Base-by-base conservation (phyloP, 2,888 invertebrate species). In the Dryococelus australis region DNA sequence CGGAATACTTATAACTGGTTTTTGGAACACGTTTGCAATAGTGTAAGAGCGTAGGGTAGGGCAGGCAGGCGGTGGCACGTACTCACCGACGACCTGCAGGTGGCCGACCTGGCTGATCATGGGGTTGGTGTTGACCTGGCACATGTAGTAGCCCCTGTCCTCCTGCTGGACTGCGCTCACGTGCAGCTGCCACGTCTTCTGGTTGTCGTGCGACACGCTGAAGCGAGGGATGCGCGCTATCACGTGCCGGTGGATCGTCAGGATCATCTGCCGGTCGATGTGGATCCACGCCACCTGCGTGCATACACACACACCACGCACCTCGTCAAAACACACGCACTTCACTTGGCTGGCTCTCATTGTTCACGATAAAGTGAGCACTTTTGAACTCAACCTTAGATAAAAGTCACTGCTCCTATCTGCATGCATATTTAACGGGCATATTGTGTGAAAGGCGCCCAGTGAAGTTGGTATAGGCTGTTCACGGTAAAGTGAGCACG, bases 31-130 rank as follows among this genome's bases (percentile, higher is more conserved):
- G n/a, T n/a, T n/a, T n/a, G n/a, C n/a, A n/a, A n/a, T n/a, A 51
- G 51, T 10, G n/a, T n/a, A n/a, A n/a, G n/a, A n/a, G n/a, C 24
- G 65, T 65, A 24, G 65, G 65, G 10, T 5, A 65, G 65, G 8
- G 65, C 24, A 65, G 16, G 12, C 13, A 65, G 65, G 65, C n/a
- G n/a, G 65, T 8, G 16, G 16, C 47, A 16, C 26, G 26, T n/a
- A 93, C 97, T 95, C 92, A 98, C 98, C 98, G 79, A 98, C 97
- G 89, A 98, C 98, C 93, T 98, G 97, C 81, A 98, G 94, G 92
- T 97, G 97, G 88, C 98, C 98, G 65, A 98, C 97, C 94, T 98
- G 98, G 92, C 97, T 98, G 92, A 98, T 98, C 98, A 98, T 98
- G 0, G 98, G 98, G 92, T 97, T 97, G 85, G 98, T 98, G 93